Conservation (phyloP, 2,888 invertebrate species). For the Harmothoe impar region DNA sequence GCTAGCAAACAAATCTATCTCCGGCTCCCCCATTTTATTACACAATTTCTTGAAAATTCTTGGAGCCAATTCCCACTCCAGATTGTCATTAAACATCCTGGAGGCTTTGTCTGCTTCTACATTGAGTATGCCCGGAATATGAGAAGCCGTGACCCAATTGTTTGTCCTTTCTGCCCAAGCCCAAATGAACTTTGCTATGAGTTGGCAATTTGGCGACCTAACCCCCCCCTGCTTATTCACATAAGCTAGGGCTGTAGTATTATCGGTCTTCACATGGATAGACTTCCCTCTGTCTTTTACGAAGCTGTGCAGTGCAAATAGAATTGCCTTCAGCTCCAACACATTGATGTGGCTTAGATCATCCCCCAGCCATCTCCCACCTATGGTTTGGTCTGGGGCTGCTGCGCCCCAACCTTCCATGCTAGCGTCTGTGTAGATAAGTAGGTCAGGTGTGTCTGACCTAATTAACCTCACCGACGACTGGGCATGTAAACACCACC, state of each 20-base stretch:
- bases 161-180: no score
- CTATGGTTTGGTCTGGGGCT: neutral
- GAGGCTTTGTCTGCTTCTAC: constrained; percentile 7
- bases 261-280: no score
- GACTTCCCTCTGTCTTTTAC: neutral
- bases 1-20: constrained; percentile 31
- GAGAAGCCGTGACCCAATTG: neutral
- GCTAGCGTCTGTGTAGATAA: neutral
- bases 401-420: neutral
- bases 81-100: no score
- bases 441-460: neutral
- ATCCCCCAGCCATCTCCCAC: no score
- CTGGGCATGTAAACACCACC: neutral
- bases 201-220: no score
- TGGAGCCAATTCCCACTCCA: neutral
- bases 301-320: neutral
- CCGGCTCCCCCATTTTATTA: neutral
- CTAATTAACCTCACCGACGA: neutral
- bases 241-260: no score
- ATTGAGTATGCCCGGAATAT: constrained; percentile 25
- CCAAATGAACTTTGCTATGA: no score
- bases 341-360: no score
- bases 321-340: no score
- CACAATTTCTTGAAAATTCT: neutral
- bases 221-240: no score